These are phyloP conservation scores for Acronicta alni DNA, from an alignment of 2,888 invertebrate species.

Conservation along the genomic window DNA sequence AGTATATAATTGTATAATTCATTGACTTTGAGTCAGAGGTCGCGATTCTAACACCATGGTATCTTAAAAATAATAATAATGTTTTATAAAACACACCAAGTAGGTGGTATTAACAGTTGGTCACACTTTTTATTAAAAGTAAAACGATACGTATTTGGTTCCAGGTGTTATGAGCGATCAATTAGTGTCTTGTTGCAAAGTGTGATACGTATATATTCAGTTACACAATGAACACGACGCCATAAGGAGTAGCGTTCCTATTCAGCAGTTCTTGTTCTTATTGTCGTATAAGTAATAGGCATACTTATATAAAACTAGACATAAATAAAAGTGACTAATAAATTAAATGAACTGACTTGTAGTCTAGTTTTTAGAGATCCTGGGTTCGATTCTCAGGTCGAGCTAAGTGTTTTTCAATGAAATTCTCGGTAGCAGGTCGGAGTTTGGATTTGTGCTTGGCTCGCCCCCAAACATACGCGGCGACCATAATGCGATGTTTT, in stretches of 20 bases:
- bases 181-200: conserved; percentile 58
- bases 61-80: conserved; percentile 16
- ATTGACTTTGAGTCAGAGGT: conserved; percentile 15
- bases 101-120: conserved; percentile 47
- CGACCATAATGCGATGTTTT: too few species aligned
- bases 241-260: conserved; percentile 41
- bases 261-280: conserved; percentile 36
- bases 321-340: too few species aligned
- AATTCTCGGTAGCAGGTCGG: too few species aligned
- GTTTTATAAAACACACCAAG: conserved; percentile 17
- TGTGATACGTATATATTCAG: conserved; percentile 54
- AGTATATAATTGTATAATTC: too few species aligned
- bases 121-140: conserved; percentile 38
- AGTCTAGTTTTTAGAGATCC: too few species aligned
- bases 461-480: too few species aligned
- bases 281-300: conserved; percentile 18
- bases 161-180: conserved; percentile 55
- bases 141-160: conserved; percentile 53
- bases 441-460: too few species aligned
- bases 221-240: conserved; percentile 55
- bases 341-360: too few species aligned
- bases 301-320: too few species aligned
- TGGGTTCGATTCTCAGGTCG: too few species aligned
- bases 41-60: not conserved
- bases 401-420: too few species aligned